These are phyloP conservation scores for Lophochroa leadbeateri DNA, from an alignment of 2,113 vertebrate species.

Conservation along the genomic window DNA sequence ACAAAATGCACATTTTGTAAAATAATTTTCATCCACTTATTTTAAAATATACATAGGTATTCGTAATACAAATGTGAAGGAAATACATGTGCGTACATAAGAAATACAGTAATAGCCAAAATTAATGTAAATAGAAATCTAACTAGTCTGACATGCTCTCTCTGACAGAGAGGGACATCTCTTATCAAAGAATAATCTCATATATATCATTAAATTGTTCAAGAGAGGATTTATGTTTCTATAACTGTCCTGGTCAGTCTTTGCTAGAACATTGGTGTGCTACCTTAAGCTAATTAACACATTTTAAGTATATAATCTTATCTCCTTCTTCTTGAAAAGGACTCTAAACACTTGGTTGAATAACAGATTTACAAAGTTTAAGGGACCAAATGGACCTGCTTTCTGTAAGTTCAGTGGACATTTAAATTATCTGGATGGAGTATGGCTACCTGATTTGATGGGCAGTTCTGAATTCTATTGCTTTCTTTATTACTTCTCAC, in stretches of 20 bases:
- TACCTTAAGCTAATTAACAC: not conserved
- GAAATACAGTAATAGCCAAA: not conserved
- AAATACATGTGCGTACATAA: not conserved
- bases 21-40: not conserved
- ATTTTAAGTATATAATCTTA: not conserved
- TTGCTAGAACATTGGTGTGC: not conserved
- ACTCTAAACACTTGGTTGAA: not conserved
- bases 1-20: not conserved
- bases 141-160: not conserved
- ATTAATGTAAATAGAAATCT: not conserved
- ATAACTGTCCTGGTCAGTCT: not conserved
- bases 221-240: not conserved
- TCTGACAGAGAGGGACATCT: not conserved
- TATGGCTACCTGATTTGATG: not conserved
- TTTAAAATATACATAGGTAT: not conserved
- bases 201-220: not conserved
- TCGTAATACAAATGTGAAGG: not conserved
- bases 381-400: not conserved
- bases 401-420: not conserved
- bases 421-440: not conserved
- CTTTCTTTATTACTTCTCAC: not conserved
- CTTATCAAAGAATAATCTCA: not conserved
- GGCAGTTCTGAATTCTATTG: not conserved
- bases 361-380: not conserved
- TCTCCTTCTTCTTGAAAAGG: not conserved